Conservation (phyloP, 2,113 vertebrate genomes). For the Ameiurus melas region DNA sequence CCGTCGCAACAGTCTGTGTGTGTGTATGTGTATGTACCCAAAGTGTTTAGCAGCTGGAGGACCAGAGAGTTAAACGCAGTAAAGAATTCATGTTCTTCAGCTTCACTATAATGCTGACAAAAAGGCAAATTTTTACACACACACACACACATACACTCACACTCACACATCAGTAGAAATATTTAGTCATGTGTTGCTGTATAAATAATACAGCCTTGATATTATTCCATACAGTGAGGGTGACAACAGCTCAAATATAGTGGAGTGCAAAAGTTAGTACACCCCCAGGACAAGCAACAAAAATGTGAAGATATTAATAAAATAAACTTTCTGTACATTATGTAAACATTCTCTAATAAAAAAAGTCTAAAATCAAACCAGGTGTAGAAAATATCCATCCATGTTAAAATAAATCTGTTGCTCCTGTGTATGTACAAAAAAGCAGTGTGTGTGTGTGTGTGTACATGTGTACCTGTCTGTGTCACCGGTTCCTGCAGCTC, state of each 20-base stretch:
- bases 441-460: neutral
- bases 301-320: no score
- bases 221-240: neutral
- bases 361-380: no score
- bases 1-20: no score
- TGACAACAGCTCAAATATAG: neutral
- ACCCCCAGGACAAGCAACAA: neutral
- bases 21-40: conserved; percentile 69
- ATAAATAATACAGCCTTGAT: neutral
- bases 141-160: neutral
- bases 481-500: conserved; percentile 75
- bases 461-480: conserved; percentile 78
- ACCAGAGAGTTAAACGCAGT: conserved; percentile 83
- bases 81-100: conserved; percentile 86
- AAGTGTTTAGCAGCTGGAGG: conserved; percentile 74
- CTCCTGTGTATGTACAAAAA: no score
- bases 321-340: no score
- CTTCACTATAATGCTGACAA: conserved; percentile 80
- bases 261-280: neutral
- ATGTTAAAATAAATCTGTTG: no score
- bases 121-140: neutral
- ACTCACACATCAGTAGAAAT: neutral
- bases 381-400: no score
- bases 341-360: no score
- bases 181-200: neutral